phyloP scores from a whole-genome alignment of 2,113 vertebrate genomes.

The Lophura nycthemera region DNA sequence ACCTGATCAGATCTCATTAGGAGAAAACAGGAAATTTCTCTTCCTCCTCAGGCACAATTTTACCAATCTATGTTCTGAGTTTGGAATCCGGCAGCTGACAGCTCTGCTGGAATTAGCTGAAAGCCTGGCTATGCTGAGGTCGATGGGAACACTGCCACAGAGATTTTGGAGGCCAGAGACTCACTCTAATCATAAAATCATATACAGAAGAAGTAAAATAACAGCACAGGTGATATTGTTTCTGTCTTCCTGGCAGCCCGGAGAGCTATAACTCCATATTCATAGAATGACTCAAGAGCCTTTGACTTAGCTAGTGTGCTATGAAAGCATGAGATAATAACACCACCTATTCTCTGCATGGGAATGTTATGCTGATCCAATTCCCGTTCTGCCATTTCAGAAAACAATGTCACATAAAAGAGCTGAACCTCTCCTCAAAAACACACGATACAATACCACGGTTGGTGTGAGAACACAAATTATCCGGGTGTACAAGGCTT shows the following conservation, averaged over 20 bases:
- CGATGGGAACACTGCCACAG: background rate
- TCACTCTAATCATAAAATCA: constrained; percentile 22
- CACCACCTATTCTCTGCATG: constrained; percentile 39
- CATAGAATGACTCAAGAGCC: background rate
- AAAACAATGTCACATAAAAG: constrained; percentile 22
- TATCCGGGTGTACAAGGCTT: constrained; percentile 51
- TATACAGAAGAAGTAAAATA: background rate
- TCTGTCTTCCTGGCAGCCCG: background rate
- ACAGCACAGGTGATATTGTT: background rate
- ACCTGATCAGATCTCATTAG: constrained; percentile 55
- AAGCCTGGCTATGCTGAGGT: background rate
- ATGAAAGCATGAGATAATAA: constrained; percentile 46
- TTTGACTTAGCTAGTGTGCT: constrained; percentile 27
- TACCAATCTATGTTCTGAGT: constrained; percentile 1
- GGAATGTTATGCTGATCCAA: constrained; percentile 42
- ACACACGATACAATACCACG: background rate
- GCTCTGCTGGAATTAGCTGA: background rate
- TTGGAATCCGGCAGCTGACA: constrained; percentile 2
- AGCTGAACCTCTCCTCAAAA: constrained; percentile 49
- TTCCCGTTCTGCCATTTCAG: constrained; percentile 46
- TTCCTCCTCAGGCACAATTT: constrained; percentile 51
- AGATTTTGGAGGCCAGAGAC: background rate
- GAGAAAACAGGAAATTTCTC: constrained; percentile 47
- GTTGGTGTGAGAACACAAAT: constrained; percentile 35
- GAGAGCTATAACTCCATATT: constrained; percentile 52